Conservation (phyloP, 2,888 invertebrate species). For the Hoplodrina ambigua region DNA sequence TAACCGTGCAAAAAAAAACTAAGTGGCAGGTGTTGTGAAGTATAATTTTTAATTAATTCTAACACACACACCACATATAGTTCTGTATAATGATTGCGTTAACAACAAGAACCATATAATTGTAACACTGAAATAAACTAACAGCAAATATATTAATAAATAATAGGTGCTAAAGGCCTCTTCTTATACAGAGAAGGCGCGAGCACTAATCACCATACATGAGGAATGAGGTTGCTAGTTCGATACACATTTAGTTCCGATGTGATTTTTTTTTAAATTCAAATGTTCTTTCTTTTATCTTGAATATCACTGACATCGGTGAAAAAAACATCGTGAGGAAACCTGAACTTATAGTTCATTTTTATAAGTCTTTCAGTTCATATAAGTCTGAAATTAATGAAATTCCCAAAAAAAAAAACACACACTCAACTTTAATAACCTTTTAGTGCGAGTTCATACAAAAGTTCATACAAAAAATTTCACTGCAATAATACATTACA, state of each 20-base stretch:
- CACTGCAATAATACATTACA: conserved; percentile 8
- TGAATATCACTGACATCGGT: too few relatives aligned
- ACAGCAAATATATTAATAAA: not conserved
- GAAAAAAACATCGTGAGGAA: too few relatives aligned
- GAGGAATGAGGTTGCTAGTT: too few relatives aligned
- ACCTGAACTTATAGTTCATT: too few relatives aligned
- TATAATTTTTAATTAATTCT: not conserved
- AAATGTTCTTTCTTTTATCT: too few relatives aligned
- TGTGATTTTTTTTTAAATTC: too few relatives aligned
- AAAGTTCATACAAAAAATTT: conserved; percentile 15
- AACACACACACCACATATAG: not conserved
- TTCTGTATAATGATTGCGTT: not conserved
- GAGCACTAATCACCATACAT: too few relatives aligned
- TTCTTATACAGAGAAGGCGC: too few relatives aligned
- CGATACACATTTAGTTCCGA: too few relatives aligned
- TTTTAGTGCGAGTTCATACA: not conserved
- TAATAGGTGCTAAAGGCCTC: too few relatives aligned
- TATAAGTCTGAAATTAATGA: not conserved
- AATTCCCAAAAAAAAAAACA: not conserved
- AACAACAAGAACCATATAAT: not conserved
- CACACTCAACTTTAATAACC: not conserved
- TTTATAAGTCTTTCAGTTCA: too few relatives aligned
- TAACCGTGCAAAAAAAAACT: not conserved
- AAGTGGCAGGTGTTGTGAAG: conserved; percentile 3
- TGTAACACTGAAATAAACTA: not conserved